Evolutionary conservation across 2,797 vertebrate species (phyloP), one percentile per base, ranked within the genome.

Genomic region (Tokudaia muenninki): DNA sequence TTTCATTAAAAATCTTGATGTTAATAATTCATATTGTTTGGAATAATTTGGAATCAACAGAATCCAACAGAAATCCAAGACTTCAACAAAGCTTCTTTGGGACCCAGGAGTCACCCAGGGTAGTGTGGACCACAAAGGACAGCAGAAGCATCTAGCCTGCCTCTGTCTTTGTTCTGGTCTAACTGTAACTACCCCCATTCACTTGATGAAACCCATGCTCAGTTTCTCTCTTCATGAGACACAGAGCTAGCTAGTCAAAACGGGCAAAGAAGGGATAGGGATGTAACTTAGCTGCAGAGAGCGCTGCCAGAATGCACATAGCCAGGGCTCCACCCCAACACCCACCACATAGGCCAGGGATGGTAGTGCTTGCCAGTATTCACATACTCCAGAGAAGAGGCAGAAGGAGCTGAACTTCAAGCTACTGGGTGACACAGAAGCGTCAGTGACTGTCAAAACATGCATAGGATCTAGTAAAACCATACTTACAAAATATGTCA

Each of bases 1-100:
- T 94, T 97, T 97, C 57, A 72, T 50, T 97, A 83, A 95, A 95
- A 91, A 41, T 84, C 47, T 92, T 93, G 0, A 50, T 94, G 83
- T 82, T 91, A 82, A 91, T 65, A 92, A 89, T 94, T 95, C 70
- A 89, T 90, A 77, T 65, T 88, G 61, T 93, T 93, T 92, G 88
- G 96, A 97, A 93, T 72, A 93, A 44, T 84, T 91, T 89, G 29
- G 47, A 72, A 80, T 47, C 77, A 83, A 89, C 29, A 90, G 87
- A 97, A 84, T n/a, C 59, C 31, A 90, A 50, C 10, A 86, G 52
- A 61, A 84, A 78, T 65, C 83, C 65, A 61, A 84, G 84, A 88
- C 12, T 78, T 82, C 41, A 55, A 74, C 52, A 91, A 67, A 79
- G 78, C 47, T 65, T 87, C 37, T 44, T 84, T 1, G 11, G 84